Base-by-base conservation (phyloP, 2,113 vertebrate species). In the Microcebus tavaratra region DNA sequence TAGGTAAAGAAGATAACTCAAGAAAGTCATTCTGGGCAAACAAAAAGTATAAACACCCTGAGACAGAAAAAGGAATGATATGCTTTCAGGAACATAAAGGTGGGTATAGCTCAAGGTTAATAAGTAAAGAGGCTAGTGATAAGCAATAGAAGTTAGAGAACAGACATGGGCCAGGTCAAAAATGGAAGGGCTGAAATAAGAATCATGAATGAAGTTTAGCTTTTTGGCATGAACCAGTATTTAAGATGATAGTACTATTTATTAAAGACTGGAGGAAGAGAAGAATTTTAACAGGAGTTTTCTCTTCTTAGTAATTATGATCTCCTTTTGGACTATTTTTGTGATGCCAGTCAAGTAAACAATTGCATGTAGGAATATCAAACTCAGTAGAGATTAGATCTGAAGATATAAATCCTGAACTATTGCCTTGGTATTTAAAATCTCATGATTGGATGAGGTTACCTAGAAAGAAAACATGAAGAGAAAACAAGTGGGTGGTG, bases 361-460 rank as follows among this genome's bases (percentile, higher is more conserved):
- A 87, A 65, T 12, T 78, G 55, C 45, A 72, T 31, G 57, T 1
- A 78, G 53, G 23, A 87, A 78, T 57, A 93, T 8, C 68, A 78
- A 83, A 21, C 48, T 72, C 75, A 90, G 50, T 45, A 45, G n/a
- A 55, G 57, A 85, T 94, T 89, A 73, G 14, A 75, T 63, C 72
- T 68, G 45, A 72, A 93, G 42, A 61, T 42, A 55, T 14, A 92
- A 87, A 81, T 95, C 87, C 68, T 63, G 45, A 95, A 70, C 36
- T 50, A 82, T 67, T 29, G 72, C 29, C 9, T 81, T 76, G 25
- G 12, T 82, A 90, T 81, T 92, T 65, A 65, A 89, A 86, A 59
- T 53, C 15, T 86, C 80, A 89, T 57, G 31, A 92, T 4, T 39
- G 2, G 50, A 81, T 55, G 20, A 92, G 25, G 25, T 68, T 25